Evolutionary conservation across 1,140 invertebrate genomes (phyloP).

Genomic region (Eriocheir sinensis): DNA sequence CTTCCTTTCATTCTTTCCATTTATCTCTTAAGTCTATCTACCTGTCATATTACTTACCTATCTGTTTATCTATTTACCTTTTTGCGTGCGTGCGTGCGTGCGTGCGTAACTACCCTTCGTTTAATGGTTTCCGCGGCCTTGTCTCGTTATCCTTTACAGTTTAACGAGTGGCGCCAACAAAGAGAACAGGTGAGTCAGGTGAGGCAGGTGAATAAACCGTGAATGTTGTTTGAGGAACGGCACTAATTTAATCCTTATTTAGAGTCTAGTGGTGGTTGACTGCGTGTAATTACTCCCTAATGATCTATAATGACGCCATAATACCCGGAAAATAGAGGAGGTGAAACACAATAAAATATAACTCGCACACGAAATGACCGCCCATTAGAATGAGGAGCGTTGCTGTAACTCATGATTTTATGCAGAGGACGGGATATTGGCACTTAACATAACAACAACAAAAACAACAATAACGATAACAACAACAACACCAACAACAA

Average conservation of each 20-base stretch:
- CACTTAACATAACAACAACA: no score
- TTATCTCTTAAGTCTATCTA: no score
- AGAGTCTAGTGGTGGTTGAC: not conserved
- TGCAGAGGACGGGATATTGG: no score
- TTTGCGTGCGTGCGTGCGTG: no score
- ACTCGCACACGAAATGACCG: no score
- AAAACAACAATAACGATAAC: no score
- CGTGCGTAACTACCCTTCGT: not conserved
- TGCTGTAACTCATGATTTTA: no score
- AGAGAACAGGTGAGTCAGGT: not conserved
- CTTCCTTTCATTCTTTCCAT: no score
- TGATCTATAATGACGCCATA: not conserved
- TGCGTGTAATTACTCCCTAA: slow-evolving; percentile 15
- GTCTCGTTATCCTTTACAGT: not conserved
- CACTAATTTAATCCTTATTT: not conserved
- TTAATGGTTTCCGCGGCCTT: not conserved
- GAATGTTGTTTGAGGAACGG: not conserved
- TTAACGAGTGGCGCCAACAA: not conserved
- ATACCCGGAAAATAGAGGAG: not conserved
- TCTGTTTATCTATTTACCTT: no score
- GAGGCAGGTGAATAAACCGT: not conserved
- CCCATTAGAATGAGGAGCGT: no score
- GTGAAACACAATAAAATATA: not conserved
- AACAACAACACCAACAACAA: no score
- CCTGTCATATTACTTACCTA: no score